Evolutionary conservation across 2,797 vertebrate species (phyloP).

Genomic region (Sebastolobus alascanus): DNA sequence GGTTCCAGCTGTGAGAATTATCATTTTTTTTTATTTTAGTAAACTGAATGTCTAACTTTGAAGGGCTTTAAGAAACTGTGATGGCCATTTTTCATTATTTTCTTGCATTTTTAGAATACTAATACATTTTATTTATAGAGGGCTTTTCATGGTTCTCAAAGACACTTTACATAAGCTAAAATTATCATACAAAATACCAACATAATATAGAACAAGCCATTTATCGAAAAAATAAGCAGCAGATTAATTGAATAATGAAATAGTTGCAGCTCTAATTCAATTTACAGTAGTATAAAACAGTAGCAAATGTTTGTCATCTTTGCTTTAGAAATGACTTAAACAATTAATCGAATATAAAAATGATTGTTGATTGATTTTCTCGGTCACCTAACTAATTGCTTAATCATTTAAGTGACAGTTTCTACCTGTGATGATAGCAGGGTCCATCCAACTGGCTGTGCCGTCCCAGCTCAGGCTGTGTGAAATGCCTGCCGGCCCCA

Average conservation of each 20-base stretch:
- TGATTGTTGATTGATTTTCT: not conserved
- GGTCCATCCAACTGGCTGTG: slow-evolving; percentile 99
- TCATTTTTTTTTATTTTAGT: not conserved
- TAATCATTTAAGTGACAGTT: not conserved
- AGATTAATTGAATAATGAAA: not conserved
- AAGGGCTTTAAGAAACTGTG: not conserved
- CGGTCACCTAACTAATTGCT: not conserved
- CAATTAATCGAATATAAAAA: not conserved
- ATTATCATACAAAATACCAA: no score
- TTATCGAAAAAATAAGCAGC: not conserved
- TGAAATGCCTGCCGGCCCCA: slow-evolving; percentile 89
- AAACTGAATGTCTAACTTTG: not conserved
- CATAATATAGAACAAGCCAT: not conserved
- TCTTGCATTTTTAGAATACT: not conserved
- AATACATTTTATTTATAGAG: no score
- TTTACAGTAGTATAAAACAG: not conserved
- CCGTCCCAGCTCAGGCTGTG: slow-evolving; percentile 99
- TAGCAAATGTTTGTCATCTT: not conserved
- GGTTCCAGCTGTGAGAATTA: not conserved
- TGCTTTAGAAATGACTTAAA: not conserved
- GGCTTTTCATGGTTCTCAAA: no score
- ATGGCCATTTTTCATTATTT: not conserved
- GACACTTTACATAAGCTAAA: no score
- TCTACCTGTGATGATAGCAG: slow-evolving; percentile 99
- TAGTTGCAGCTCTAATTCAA: not conserved